Evolutionary conservation across 2,797 vertebrate species (phyloP).

Genomic region (Chromobotia macracanthus): DNA sequence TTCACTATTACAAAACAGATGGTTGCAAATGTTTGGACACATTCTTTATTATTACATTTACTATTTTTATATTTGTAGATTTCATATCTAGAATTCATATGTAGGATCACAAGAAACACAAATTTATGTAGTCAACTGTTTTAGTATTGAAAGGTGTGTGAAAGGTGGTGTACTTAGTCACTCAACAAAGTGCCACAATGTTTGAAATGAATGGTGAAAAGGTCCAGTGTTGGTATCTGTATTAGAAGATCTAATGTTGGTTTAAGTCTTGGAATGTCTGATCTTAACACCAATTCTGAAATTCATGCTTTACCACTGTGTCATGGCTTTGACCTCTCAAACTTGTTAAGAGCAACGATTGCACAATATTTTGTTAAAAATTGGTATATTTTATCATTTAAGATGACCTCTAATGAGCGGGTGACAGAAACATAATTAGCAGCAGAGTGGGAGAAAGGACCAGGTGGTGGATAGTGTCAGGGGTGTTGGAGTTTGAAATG

Average conservation of each 20-base stretch:
- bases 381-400: neutral
- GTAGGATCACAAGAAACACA: no score
- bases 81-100: no score
- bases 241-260: neutral
- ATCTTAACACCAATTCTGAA: neutral
- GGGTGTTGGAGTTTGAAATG: neutral
- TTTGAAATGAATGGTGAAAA: neutral
- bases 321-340: neutral
- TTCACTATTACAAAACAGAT: neutral
- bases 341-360: neutral
- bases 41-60: neutral
- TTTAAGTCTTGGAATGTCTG: neutral
- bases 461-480: neutral
- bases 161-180: no score
- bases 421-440: slow-evolving; percentile 10
- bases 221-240: neutral
- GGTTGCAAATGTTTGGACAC: neutral
- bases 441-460: neutral
- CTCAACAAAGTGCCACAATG: neutral
- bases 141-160: no score
- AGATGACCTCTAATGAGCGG: neutral
- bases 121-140: no score
- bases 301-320: neutral
- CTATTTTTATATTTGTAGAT: no score
- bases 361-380: neutral